Evolutionary conservation across 2,113 vertebrate genomes (phyloP), one percentile per base, ranked within the genome.

Genomic region (Lanius collurio): DNA sequence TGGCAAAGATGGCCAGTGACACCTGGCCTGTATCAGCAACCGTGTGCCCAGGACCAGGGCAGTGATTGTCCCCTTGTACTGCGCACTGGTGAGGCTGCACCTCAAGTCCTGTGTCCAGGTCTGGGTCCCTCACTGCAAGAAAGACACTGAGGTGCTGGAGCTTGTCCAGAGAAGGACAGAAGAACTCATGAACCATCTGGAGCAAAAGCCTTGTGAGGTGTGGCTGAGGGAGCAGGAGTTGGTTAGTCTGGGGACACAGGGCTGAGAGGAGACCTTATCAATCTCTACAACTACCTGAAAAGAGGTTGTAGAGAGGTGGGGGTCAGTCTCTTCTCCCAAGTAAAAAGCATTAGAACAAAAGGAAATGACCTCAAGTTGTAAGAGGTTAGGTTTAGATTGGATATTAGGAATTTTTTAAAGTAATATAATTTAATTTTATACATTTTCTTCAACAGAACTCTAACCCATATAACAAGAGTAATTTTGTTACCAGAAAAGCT

Each of bases 91-190:
- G 33, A 81, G 22, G 37, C 18, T 5, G 4, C 16, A 35, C 20
- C 20, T 87, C 5, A 11, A 30, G 49, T 49, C 1, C 30, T 75
- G 62, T 22, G 28, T 10, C 26, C 28, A 31, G 16, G 26, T 62
- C 49, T 41, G 49, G 16, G 24, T 8, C 21, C 10, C 30, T 53
- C n/a, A 39, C 13, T 46, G 55, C 30, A 47, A 41, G 28, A 60
- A 82, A 30, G n/a, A 69, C 14, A 11, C 2, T 10, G 62, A 41
- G 24, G 47, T 7, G 2, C 20, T 35, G 41, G 12, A 83, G 24
- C 0, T 0, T 15, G 17, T 35, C 62, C 55, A 35, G 35, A 50
- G 46, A 26, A 62, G 44, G 28, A 14, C 44, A 77, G 31, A 3
- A 14, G n/a, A 60, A 35, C n/a, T 31, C 20, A 13, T 30, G 19